Conservation (phyloP, 1,140 invertebrate genomes). For the Oedothorax gibbosus region DNA sequence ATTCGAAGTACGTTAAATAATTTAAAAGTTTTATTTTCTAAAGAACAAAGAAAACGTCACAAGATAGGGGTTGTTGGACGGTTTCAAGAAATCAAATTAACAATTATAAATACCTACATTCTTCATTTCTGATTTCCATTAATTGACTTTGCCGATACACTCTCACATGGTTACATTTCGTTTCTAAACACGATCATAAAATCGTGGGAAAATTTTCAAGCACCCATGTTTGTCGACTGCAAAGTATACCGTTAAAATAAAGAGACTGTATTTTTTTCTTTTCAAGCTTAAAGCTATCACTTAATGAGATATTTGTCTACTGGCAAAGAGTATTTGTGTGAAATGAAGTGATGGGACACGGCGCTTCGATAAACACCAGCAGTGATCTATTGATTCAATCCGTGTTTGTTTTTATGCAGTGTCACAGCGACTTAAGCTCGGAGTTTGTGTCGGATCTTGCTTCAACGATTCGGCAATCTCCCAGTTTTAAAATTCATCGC, state of each 20-base stretch:
- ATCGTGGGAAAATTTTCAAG: constrained; percentile 52
- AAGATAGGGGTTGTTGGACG: constrained; percentile 10
- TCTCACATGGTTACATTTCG: not conserved
- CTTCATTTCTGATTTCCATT: constrained; percentile 28
- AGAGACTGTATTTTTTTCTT: constrained; percentile 18
- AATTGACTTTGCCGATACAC: constrained; percentile 15
- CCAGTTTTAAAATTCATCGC: constrained; percentile 36
- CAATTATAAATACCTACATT: constrained; percentile 12
- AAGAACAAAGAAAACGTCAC: constrained; percentile 3
- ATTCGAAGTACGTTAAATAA: not conserved
- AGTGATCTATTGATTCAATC: constrained; percentile 48
- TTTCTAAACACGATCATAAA: constrained; percentile 26
- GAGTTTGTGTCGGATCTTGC: constrained; percentile 37
- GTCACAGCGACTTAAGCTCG: constrained; percentile 39
- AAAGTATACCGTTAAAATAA: constrained; percentile 18
- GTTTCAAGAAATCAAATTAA: not conserved
- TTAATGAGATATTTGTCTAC: constrained; percentile 59
- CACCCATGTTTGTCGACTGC: constrained; percentile 40
- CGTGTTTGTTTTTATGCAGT: constrained; percentile 36
- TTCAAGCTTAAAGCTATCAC: constrained; percentile 44
- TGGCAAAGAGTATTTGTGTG: constrained; percentile 46
- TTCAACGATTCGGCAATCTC: constrained; percentile 32
- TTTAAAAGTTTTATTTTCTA: constrained; percentile 23
- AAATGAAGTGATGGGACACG: constrained; percentile 28
- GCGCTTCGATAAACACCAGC: constrained; percentile 53